These are phyloP conservation scores for Chaenodraco wilsoni DNA, from an alignment of 2,797 vertebrate species.

Conservation along the genomic window DNA sequence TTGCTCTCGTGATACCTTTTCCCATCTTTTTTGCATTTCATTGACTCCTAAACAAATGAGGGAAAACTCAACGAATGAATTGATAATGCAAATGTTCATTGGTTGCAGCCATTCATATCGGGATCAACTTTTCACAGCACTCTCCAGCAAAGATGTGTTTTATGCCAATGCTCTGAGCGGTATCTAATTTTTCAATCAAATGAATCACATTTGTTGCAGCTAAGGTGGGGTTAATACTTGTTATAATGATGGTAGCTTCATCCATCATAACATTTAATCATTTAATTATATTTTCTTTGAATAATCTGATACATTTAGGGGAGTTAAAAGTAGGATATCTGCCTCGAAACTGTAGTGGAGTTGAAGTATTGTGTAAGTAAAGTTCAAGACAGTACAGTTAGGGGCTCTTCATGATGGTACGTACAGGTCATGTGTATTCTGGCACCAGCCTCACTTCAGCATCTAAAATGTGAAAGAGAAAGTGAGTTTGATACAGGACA, in stretches of 20 bases:
- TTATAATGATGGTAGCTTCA: not conserved
- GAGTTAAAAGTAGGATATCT: not conserved
- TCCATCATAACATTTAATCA: not conserved
- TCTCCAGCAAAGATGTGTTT: not conserved
- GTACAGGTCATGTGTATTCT: constrained; percentile 21
- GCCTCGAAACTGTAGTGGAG: not conserved
- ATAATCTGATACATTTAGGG: not conserved
- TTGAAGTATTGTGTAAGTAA: not conserved
- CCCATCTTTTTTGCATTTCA: not conserved
- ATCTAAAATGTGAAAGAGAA: constrained; percentile 1
- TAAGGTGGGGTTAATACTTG: not conserved
- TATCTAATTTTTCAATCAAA: too few species aligned
- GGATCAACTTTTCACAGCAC: not conserved
- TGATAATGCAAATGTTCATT: too few species aligned
- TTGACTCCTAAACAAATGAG: not conserved
- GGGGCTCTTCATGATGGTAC: not conserved
- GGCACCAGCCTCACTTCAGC: constrained; percentile 8
- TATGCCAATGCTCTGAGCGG: too few species aligned
- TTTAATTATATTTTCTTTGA: not conserved
- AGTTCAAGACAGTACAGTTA: not conserved
- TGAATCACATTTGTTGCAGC: not conserved
- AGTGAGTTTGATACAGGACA: constrained; percentile 16
- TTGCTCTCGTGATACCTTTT: not conserved
- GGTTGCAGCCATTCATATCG: not conserved
- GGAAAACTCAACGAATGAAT: too few species aligned